Evolutionary conservation across 2,888 invertebrate species (phyloP).

Genomic region (Cephus nigrinus): DNA sequence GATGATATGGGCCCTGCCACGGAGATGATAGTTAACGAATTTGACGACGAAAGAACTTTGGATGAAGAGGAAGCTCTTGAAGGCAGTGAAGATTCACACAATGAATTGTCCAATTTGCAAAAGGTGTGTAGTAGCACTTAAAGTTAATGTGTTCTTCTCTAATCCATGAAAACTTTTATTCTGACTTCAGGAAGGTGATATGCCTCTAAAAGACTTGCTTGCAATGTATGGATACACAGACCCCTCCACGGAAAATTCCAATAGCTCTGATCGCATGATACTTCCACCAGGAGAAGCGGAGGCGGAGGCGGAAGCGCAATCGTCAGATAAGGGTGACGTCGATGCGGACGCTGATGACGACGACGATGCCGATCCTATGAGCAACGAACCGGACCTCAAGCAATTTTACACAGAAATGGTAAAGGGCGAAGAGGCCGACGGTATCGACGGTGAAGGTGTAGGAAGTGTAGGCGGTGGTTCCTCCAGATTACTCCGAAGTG

Average conservation of each 20-base stretch:
- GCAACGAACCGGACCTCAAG: constrained; percentile 55
- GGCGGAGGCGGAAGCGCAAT: constrained; percentile 40
- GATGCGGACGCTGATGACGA: constrained; percentile 58
- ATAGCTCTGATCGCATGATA: constrained; percentile 55
- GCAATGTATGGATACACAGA: constrained; percentile 86
- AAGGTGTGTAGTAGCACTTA: constrained; percentile 68
- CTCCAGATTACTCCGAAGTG: constrained; percentile 65
- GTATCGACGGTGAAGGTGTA: constrained; percentile 23
- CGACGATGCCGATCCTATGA: constrained; percentile 60
- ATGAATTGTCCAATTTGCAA: constrained; percentile 89
- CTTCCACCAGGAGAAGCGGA: constrained; percentile 48
- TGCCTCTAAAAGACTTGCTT: constrained; percentile 93
- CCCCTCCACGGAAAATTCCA: constrained; percentile 58
- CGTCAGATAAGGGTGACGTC: constrained; percentile 50
- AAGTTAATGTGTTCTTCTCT: neutral
- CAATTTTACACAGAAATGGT: constrained; percentile 63
- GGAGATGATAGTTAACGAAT: constrained; percentile 97
- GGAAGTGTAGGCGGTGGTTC: constrained; percentile 52
- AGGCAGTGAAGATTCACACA: constrained; percentile 87
- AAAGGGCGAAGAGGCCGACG: constrained; percentile 38
- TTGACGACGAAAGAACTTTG: constrained; percentile 95
- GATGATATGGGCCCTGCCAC: constrained; percentile 89
- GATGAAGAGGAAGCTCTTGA: constrained; percentile 97
- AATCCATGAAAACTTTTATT: neutral
- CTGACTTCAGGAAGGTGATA: constrained; percentile 83